phyloP scores from a whole-genome alignment of 2,113 vertebrate genomes.

The Tichodroma muraria region DNA sequence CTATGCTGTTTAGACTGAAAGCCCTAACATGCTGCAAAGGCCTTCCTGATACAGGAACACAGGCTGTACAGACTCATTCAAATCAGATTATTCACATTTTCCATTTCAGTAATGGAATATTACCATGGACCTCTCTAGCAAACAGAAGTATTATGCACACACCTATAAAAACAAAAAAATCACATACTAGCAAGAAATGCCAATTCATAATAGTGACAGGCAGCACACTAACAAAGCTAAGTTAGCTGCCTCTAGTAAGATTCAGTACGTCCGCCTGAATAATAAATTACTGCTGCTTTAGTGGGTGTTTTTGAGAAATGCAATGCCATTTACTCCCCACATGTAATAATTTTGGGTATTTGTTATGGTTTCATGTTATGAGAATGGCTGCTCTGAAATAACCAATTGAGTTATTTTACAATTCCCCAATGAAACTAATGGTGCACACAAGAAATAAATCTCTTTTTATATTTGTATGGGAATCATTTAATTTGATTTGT shows the following conservation, averaged over 20 bases:
- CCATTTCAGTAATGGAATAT: not conserved
- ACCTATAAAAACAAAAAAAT: not conserved
- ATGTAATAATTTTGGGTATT: not conserved
- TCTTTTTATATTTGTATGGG: not conserved
- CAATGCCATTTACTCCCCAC: not conserved
- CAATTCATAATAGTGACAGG: not conserved
- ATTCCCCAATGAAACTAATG: not conserved
- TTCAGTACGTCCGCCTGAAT: not conserved
- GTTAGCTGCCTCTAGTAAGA: not conserved
- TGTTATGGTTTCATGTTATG: not conserved
- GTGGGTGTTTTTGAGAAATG: not conserved
- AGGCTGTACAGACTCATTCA: not conserved
- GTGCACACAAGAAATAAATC: not conserved
- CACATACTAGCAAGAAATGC: not conserved
- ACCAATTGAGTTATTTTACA: not conserved
- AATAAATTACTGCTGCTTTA: not conserved
- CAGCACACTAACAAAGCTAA: not conserved
- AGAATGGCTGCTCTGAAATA: constrained; percentile 5
- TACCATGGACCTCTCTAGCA: not conserved
- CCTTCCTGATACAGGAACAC: not conserved
- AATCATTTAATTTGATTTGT: not conserved
- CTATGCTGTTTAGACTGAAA: not conserved
- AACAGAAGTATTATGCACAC: not conserved
- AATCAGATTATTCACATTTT: not conserved
- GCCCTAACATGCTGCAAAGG: not conserved